A percentile compares a stretch with the other conserved stretches of the same genome.
Conservation (phyloP, 53 echinoderm and acorn worm genomes). For the Echinometra lucunter region DNA sequence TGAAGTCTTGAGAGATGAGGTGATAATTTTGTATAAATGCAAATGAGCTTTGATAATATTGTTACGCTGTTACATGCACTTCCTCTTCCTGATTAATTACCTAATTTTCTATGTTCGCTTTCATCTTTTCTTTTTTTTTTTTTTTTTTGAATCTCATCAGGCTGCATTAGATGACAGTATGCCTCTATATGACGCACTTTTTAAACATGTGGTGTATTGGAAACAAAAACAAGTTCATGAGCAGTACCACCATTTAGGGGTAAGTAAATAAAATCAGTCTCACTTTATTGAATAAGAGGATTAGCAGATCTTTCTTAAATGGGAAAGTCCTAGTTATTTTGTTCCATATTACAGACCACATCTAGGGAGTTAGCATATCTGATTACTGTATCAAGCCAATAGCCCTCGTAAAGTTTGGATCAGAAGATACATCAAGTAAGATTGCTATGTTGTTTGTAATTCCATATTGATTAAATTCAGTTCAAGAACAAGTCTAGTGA, state of each 20-base stretch:
- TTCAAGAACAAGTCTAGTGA: too few relatives aligned
- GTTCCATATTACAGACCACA: too few relatives aligned
- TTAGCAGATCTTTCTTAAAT: too few relatives aligned
- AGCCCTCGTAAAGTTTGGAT: too few relatives aligned
- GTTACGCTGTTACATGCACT: too few relatives aligned
- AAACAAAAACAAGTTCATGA: constrained; percentile 87
- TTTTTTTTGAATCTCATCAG: constrained; percentile 57
- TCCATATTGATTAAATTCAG: too few relatives aligned
- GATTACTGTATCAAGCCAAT: too few relatives aligned
- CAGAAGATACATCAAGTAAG: too few relatives aligned
- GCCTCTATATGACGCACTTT: constrained; percentile 94
- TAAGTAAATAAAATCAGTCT: constrained; percentile 18
- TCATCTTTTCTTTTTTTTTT: background rate
- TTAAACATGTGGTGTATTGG: constrained; percentile 85
- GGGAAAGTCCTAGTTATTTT: too few relatives aligned
- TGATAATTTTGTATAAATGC: background rate
- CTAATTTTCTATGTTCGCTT: background rate
- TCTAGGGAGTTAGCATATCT: too few relatives aligned
- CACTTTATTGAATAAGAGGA: too few relatives aligned
- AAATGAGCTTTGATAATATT: background rate
- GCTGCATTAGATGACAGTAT: constrained; percentile 77
- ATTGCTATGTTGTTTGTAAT: too few relatives aligned
- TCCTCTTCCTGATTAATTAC: background rate
- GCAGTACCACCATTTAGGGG: constrained; percentile 73
- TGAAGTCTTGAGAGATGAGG: background rate